These are phyloP conservation scores for Phylloscopus whistleri DNA, from an alignment of 2,113 vertebrate species.

Conservation along the genomic window DNA sequence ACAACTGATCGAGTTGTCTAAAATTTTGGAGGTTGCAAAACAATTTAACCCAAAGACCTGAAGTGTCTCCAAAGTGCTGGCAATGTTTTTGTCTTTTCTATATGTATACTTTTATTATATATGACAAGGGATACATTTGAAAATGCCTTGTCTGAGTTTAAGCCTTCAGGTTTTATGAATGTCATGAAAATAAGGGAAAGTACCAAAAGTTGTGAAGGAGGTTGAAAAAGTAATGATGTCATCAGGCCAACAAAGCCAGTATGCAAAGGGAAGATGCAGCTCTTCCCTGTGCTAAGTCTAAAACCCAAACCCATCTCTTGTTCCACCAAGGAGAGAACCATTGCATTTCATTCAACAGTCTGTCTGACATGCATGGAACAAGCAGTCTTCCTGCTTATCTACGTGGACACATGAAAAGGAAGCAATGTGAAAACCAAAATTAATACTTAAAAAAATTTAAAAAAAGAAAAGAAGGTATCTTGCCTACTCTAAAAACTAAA, in stretches of 20 bases:
- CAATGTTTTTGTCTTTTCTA: neutral
- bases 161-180: neutral
- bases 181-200: neutral
- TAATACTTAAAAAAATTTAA: neutral
- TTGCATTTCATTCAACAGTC: neutral
- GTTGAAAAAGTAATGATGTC: neutral
- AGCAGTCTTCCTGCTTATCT: neutral
- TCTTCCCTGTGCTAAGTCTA: neutral
- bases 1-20: neutral
- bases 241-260: neutral
- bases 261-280: neutral
- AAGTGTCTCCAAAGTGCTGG: neutral
- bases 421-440: neutral
- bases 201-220: neutral
- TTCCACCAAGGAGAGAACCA: neutral
- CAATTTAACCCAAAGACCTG: neutral
- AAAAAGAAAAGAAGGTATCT: neutral
- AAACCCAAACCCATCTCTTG: neutral
- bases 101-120: neutral
- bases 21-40: neutral
- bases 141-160: neutral
- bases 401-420: neutral
- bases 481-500: neutral
- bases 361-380: neutral
- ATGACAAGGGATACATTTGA: neutral